Base-by-base conservation (phyloP, 1,140 invertebrate genomes). In the Orius insidiosus region DNA sequence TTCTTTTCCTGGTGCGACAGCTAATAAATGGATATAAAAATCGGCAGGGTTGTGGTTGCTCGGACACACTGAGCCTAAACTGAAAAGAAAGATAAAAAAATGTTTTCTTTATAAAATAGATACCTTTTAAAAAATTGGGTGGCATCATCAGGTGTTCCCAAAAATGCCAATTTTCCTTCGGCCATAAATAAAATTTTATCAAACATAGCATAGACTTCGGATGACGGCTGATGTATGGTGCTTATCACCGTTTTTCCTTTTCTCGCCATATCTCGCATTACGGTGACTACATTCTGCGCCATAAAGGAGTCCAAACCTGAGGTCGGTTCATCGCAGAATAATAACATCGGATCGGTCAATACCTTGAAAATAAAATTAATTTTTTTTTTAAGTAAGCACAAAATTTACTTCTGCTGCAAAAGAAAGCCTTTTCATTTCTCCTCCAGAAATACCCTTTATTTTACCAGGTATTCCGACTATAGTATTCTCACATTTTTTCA, bases 291-390 rank as follows among this genome's bases (percentile, higher is more conserved):
- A 60, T 87, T 94, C 62, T 81, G 72, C 0, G 72, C 94, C 77
- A 85, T 86, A 51, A 80, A 85, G 0, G 83, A 84, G 59, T 87
- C 84, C 38, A 87, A 62, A 5, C 82, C 84, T 0, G 81, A 94
- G 0, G 94, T 98, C 1, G 93, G 92, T 59, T 98, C 94, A 60
- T 98, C 94, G 62, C 92, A 97, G 59, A 98, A 90, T 72, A 98
- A 75, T 31, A 98, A 63, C 1, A 87, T 80, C 2, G 94, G 93
- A 67, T 97, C 83, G 0, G 89, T 97, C 14, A 97, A 66, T n/a
- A 78, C 65, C 74, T 75, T 47, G 8, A 53, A 51, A 48, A 14
- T 13, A 5, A 19, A 13, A 5, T 15, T 15, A 40, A n/a, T 3
- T 5, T 10, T n/a, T 40, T 14, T 19, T 4, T 5, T 40, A 4